Evolutionary conservation across 2,888 invertebrate genomes (phyloP).

Genomic region (Beris chalybata): DNA sequence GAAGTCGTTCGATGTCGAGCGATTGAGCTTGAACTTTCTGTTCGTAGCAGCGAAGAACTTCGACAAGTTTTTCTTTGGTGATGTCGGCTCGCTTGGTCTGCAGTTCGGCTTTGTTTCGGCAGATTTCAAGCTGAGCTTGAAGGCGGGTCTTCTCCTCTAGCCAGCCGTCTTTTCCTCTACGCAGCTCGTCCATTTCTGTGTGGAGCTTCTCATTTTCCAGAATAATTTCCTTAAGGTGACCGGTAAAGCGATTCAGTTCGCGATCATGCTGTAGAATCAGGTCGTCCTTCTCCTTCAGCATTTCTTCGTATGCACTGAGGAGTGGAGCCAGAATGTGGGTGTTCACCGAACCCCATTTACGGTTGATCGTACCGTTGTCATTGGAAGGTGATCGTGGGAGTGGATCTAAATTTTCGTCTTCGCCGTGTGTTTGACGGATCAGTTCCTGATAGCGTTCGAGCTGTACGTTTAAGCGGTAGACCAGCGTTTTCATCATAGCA

Average conservation of each 20-base stretch:
- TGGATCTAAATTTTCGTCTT: slow-evolving; percentile 34
- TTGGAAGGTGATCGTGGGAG: slow-evolving; percentile 12
- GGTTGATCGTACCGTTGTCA: slow-evolving; percentile 10
- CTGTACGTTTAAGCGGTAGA: slow-evolving; percentile 77
- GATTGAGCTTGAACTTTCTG: slow-evolving; percentile 63
- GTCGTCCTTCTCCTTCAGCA: slow-evolving; percentile 72
- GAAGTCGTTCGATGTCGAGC: slow-evolving; percentile 53
- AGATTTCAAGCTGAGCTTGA: slow-evolving; percentile 52
- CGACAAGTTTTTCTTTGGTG: slow-evolving; percentile 73
- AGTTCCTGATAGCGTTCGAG: slow-evolving; percentile 75
- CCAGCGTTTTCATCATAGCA: slow-evolving; percentile 73
- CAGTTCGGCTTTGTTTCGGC: slow-evolving; percentile 53
- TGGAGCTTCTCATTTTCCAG: slow-evolving; percentile 70
- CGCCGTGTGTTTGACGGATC: slow-evolving; percentile 24
- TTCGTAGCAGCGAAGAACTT: slow-evolving; percentile 73
- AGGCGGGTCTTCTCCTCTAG: slow-evolving; percentile 53
- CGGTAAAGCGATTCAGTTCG: slow-evolving; percentile 71
- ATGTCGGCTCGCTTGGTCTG: slow-evolving; percentile 66
- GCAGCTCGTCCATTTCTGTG: slow-evolving; percentile 59
- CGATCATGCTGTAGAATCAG: slow-evolving; percentile 70
- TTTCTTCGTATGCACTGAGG: slow-evolving; percentile 78
- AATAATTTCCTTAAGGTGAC: slow-evolving; percentile 70
- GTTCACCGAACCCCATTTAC: slow-evolving; percentile 44
- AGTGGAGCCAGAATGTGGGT: slow-evolving; percentile 62
- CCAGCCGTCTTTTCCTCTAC: slow-evolving; percentile 56